phyloP scores from a whole-genome alignment of 2,888 invertebrate species.

The Cataglyphis rosenhaueri region DNA sequence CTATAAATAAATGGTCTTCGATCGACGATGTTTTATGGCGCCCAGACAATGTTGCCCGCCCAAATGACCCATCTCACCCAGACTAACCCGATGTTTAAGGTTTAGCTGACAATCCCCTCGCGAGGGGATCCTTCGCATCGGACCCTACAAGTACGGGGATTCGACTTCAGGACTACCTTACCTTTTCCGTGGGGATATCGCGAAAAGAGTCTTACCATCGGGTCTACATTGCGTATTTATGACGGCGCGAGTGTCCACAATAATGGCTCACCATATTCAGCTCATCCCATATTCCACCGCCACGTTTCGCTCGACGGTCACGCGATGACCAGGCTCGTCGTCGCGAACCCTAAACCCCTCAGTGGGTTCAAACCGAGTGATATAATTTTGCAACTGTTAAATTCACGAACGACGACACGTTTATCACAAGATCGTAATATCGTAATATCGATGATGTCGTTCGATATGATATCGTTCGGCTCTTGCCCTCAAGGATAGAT shows the following conservation, averaged over 20 bases:
- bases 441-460: too few species aligned
- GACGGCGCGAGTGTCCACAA: conserved; percentile 29
- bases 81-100: neutral
- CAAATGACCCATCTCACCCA: neutral
- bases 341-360: conserved; percentile 4
- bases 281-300: conserved; percentile 55
- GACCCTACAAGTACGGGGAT: neutral
- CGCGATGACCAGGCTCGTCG: conserved; percentile 32
- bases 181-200: conserved; percentile 41
- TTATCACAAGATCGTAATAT: neutral
- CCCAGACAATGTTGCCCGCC: conserved; percentile 10
- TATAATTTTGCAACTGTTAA: conserved; percentile 25
- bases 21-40: conserved; percentile 19
- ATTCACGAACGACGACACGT: neutral
- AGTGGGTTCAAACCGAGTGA: neutral
- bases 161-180: neutral
- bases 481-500: neutral
- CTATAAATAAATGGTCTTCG: conserved; percentile 32
- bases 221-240: conserved; percentile 53
- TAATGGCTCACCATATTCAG: conserved; percentile 32
- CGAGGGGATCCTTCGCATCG: neutral
- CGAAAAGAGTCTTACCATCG: neutral
- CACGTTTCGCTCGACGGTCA: conserved; percentile 46
- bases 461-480: neutral
- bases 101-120: neutral